Evolutionary conservation across 2,888 invertebrate species (phyloP).

Genomic region (Leptura quadrifasciata): DNA sequence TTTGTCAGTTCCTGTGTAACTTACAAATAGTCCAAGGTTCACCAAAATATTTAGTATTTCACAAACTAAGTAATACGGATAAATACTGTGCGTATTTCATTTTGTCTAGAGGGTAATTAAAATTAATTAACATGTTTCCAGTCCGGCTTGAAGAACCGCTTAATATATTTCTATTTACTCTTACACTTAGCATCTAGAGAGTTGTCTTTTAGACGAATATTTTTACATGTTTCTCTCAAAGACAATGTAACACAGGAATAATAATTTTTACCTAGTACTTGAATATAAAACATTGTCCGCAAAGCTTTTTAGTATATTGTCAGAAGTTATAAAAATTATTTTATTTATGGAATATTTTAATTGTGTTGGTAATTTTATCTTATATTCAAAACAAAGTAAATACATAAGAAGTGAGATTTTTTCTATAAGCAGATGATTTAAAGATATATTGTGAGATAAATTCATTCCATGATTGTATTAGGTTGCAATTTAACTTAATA

Average conservation of each 20-base stretch:
- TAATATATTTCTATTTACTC: conserved; percentile 44
- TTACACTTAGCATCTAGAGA: conserved; percentile 41
- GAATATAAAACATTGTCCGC: not conserved
- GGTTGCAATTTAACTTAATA: too few species aligned
- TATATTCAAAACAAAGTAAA: too few species aligned
- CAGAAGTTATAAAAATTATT: too few species aligned
- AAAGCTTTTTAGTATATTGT: too few species aligned
- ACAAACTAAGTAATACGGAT: conserved; percentile 14
- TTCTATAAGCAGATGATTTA: too few species aligned
- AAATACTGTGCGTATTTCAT: conserved; percentile 17
- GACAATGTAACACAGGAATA: not conserved
- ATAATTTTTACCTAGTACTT: not conserved
- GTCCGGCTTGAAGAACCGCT: conserved; percentile 43
- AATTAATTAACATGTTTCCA: conserved; percentile 49
- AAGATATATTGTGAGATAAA: too few species aligned
- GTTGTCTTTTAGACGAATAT: conserved; percentile 32
- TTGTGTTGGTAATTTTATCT: too few species aligned
- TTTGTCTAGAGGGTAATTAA: conserved; percentile 39
- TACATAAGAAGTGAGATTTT: too few species aligned
- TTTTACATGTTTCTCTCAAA: conserved; percentile 15
- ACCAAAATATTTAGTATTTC: not conserved
- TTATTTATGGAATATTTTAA: too few species aligned
- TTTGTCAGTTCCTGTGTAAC: too few species aligned
- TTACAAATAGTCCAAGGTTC: too few species aligned
- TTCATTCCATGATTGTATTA: too few species aligned